Conservation (phyloP, 1,140 invertebrate genomes). For the Palaemon carinicauda region DNA sequence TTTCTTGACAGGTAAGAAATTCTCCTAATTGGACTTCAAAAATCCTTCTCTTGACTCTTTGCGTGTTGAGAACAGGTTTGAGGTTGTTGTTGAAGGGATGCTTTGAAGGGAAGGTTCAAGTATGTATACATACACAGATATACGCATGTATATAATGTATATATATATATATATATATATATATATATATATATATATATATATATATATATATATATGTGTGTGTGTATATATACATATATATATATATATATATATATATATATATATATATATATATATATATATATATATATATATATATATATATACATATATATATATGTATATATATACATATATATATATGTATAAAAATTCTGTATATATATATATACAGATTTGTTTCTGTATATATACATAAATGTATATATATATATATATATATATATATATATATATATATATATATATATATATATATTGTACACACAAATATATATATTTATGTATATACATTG, state of each 20-base stretch:
- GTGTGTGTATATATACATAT: neutral
- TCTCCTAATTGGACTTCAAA: too few species aligned
- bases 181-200: neutral
- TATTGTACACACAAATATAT: neutral
- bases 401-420: too few species aligned
- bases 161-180: neutral
- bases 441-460: neutral
- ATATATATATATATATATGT: too few species aligned
- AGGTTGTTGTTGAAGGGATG: too few species aligned
- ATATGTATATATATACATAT: neutral
- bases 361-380: too few species aligned
- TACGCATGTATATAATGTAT: neutral
- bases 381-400: neutral
- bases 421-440: neutral
- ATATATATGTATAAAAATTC: neutral
- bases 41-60: too few species aligned
- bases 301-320: neutral
- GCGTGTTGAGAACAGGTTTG: too few species aligned
- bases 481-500: neutral
- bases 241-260: too few species aligned
- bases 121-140: neutral
- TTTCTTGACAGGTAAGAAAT: too few species aligned
- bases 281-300: neutral
- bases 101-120: too few species aligned
- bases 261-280: neutral